Conservation (phyloP, 2,797 vertebrate genomes). For the Macropodus opercularis region DNA sequence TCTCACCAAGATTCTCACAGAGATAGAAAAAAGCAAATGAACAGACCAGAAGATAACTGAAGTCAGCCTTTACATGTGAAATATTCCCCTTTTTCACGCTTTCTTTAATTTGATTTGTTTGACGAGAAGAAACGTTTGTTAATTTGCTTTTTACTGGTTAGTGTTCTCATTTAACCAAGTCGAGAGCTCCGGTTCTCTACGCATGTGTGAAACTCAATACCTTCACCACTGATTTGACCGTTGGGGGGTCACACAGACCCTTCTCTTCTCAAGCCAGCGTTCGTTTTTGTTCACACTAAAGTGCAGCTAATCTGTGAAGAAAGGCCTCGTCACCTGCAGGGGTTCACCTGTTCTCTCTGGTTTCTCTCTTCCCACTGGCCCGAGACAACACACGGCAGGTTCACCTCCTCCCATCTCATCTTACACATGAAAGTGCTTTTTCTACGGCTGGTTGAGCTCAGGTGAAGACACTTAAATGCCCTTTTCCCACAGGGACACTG, state of each 20-base stretch:
- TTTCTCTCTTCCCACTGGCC: constrained; percentile 57
- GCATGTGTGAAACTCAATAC: constrained; percentile 49
- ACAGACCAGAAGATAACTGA: no score
- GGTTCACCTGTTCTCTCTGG: constrained; percentile 66
- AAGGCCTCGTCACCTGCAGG: constrained; percentile 66
- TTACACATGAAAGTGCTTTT: constrained; percentile 73
- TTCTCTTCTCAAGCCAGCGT: constrained; percentile 30
- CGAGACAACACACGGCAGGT: constrained; percentile 56
- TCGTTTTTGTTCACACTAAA: constrained; percentile 41
- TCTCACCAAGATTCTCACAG: constrained; percentile 27
- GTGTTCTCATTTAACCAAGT: constrained; percentile 5
- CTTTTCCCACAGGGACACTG: background rate
- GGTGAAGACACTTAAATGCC: constrained; percentile 35
- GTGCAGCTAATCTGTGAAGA: constrained; percentile 63
- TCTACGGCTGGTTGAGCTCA: constrained; percentile 39
- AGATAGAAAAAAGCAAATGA: no score
- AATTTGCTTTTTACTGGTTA: background rate
- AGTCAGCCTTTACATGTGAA: no score
- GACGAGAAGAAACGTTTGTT: no score
- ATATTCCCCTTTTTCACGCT: no score
- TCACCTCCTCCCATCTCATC: constrained; percentile 56
- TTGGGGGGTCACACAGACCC: constrained; percentile 22
- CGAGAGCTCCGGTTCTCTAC: no score
- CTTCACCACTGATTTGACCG: constrained; percentile 22
- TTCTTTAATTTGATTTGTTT: no score